Evolutionary conservation across 1,140 invertebrate genomes (phyloP), one percentile per base, ranked within the genome.

Genomic region (Pogonomyrmex barbatus): DNA sequence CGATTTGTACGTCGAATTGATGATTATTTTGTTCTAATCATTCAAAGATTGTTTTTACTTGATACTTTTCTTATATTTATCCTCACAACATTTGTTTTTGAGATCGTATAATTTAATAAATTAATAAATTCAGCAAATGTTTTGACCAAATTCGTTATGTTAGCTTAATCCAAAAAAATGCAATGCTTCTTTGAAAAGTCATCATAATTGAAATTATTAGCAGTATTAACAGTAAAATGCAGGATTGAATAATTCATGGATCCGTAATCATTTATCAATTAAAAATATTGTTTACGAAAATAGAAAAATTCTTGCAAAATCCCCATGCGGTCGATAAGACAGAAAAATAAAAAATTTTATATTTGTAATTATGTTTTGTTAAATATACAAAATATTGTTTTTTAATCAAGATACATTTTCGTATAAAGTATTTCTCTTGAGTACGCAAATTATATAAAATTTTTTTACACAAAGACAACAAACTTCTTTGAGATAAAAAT

Each of bases 401-500:
- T 73, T 73, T 73, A 73, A 73, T 54, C 33, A 73, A 8, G 4
- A 52, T 6, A 71, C 17, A 3, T 17, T 71, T 54, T 36, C 33
- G 17, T 54, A 17, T 4, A 39, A 36, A 73, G 54, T 17, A 33
- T 54, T 52, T 4, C 47, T 73, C 50, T 54, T 33, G 8, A 54
- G 70, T 36, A 73, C 24, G 70, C 33, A 14, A 54, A 14, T 52
- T 12, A 4, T 56, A 73, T 4, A 14, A 39, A 36, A 52, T 2
- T n/a, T 73, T 24, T 56, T 54, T 73, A 47, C 8, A 0, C 47
- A 12, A 14, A 56, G 14, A 36, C 50, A 54, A 36, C 50, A 54
- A 73, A 50, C 9, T 36, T 73, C 6, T 9, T 52, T 54, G 30
- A 54, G 14, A 73, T 52, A 30, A 73, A 30, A 73, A 73, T 73